Evolutionary conservation across 2,888 invertebrate species (phyloP).

Genomic region (Lobophora halterata): DNA sequence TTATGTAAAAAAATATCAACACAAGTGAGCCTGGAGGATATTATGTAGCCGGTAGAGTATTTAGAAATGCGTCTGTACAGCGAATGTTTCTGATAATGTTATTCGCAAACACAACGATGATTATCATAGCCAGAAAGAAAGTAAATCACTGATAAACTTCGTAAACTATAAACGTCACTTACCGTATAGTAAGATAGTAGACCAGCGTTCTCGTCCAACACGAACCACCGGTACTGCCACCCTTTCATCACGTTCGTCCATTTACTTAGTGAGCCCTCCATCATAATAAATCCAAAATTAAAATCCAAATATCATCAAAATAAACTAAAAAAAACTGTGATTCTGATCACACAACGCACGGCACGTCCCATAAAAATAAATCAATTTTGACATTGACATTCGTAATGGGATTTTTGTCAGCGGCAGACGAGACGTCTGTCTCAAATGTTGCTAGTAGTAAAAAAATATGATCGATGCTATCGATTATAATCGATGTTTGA

Average conservation of each 20-base stretch:
- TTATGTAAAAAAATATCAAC: too few species aligned
- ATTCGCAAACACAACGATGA: slow-evolving; percentile 12
- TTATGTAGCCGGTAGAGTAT: too few species aligned
- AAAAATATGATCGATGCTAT: slow-evolving; percentile 22
- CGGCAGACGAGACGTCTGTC: slow-evolving; percentile 36
- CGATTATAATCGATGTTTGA: neutral
- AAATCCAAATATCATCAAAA: slow-evolving; percentile 61
- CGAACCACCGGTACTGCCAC: slow-evolving; percentile 99
- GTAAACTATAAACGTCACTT: slow-evolving; percentile 76
- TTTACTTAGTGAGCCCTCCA: slow-evolving; percentile 97
- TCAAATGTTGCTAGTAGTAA: slow-evolving; percentile 42
- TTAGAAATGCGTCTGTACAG: too few species aligned
- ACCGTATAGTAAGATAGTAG: slow-evolving; percentile 98
- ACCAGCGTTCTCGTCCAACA: slow-evolving; percentile 97
- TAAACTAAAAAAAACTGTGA: slow-evolving; percentile 60
- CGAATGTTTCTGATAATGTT: too few species aligned
- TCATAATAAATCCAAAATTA: slow-evolving; percentile 75
- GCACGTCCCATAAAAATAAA: slow-evolving; percentile 56
- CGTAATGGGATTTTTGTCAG: slow-evolving; percentile 6
- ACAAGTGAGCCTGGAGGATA: too few species aligned
- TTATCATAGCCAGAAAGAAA: slow-evolving; percentile 17
- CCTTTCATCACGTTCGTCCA: slow-evolving; percentile 99
- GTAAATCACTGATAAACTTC: slow-evolving; percentile 19
- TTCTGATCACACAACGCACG: slow-evolving; percentile 62
- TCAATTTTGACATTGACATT: slow-evolving; percentile 61